Percentiles rank a stretch among this genome's conserved stretches.
Conservation (phyloP, 2,113 vertebrate species). For the Fregetta grallaria region DNA sequence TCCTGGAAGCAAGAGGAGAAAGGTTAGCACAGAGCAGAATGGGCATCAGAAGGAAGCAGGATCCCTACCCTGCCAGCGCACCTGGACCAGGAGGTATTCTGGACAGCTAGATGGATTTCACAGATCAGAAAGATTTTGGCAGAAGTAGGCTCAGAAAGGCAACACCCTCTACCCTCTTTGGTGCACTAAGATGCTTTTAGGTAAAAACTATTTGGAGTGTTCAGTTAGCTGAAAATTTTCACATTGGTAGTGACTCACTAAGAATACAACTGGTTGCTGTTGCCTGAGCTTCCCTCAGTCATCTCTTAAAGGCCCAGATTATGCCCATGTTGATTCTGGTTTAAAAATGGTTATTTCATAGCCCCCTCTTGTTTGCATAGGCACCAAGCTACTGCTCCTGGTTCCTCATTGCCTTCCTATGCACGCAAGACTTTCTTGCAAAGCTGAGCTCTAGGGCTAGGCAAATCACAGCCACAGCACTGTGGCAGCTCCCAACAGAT, state of each 20-base stretch:
- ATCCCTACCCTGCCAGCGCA: accelerated
- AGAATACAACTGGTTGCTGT: not conserved
- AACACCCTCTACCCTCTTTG: not conserved
- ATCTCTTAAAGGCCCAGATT: not conserved
- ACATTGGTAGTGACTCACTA: not conserved
- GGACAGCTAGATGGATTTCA: not conserved
- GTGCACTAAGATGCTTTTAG: not conserved
- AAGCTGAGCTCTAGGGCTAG: not conserved
- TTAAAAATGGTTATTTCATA: not conserved
- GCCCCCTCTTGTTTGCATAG: not conserved
- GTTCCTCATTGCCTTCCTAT: not conserved
- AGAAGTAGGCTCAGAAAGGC: not conserved
- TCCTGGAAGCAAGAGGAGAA: not conserved
- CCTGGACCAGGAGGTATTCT: not conserved
- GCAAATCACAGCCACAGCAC: not conserved
- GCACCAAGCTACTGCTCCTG: not conserved
- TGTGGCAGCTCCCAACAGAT: not conserved
- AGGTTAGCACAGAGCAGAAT: not conserved
- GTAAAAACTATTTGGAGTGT: not conserved
- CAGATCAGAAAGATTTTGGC: not conserved
- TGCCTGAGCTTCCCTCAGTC: not conserved
- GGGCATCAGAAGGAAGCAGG: not conserved
- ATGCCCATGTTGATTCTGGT: not conserved
- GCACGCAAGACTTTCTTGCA: accelerated
- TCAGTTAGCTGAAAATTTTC: not conserved